Conservation (phyloP, 2,888 invertebrate genomes). For the Dione juno region DNA sequence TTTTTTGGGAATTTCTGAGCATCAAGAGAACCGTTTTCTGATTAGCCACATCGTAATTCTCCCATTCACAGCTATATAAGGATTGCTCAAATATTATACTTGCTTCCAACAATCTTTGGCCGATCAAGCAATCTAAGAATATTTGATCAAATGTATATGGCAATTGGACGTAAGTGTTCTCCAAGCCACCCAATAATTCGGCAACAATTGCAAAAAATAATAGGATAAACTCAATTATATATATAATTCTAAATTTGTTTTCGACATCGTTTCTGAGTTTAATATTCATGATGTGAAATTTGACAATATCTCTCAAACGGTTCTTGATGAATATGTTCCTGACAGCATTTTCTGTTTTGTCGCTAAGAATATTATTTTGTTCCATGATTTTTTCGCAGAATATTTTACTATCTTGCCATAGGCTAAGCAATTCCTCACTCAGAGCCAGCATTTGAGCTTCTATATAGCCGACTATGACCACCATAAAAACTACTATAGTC, state of each 20-base stretch:
- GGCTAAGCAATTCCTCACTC: conserved; percentile 55
- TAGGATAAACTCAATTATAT: conserved; percentile 57
- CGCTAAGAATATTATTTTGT: conserved; percentile 9
- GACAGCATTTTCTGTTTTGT: conserved; percentile 37
- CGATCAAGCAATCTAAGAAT: conserved; percentile 62
- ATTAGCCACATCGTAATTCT: conserved; percentile 60
- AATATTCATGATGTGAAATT: conserved; percentile 54
- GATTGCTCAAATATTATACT: conserved; percentile 57
- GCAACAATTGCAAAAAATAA: conserved; percentile 58
- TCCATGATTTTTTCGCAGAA: conserved; percentile 30
- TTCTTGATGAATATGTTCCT: conserved; percentile 53
- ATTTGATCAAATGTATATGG: conserved; percentile 60
- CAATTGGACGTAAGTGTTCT: conserved; percentile 60
- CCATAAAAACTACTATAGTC: conserved; percentile 55
- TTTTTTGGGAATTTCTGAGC: conserved; percentile 61
- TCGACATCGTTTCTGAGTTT: conserved; percentile 53
- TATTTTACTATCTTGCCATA: conserved; percentile 57
- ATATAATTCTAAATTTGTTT: conserved; percentile 53
- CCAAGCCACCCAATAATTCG: conserved; percentile 62
- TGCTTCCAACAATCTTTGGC: conserved; percentile 64
- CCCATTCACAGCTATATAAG: conserved; percentile 66
- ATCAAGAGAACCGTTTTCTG: conserved; percentile 61
- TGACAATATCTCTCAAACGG: conserved; percentile 51
- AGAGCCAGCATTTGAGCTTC: conserved; percentile 63
- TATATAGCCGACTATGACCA: conserved; percentile 58